Conservation (phyloP, 2,888 invertebrate genomes). For the Acleris literana region DNA sequence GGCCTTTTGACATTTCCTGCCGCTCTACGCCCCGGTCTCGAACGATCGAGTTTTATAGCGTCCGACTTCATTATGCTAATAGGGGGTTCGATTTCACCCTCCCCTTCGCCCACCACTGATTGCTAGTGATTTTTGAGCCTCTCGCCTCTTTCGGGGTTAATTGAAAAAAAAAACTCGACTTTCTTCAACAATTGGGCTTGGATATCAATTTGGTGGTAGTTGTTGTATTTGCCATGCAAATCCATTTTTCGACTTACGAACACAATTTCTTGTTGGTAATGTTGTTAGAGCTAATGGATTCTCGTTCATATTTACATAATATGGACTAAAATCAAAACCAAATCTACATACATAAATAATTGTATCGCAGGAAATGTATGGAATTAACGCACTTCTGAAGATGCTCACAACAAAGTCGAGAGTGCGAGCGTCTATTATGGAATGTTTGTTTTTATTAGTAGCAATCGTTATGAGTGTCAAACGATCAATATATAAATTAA, state of each 20-base stretch:
- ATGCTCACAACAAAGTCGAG: neutral
- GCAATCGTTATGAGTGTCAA: too few species aligned
- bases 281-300: slow-evolving; percentile 25
- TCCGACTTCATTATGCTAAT: slow-evolving; percentile 75
- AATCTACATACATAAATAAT: slow-evolving; percentile 24
- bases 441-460: too few species aligned
- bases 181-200: slow-evolving; percentile 13
- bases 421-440: too few species aligned
- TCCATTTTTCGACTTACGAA: neutral
- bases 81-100: slow-evolving; percentile 64
- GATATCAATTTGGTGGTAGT: slow-evolving; percentile 27
- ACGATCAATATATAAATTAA: too few species aligned
- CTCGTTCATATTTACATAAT: slow-evolving; percentile 26
- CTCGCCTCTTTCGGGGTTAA: slow-evolving; percentile 43
- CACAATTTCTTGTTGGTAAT: slow-evolving; percentile 13
- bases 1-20: slow-evolving; percentile 38
- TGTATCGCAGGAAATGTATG: neutral
- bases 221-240: slow-evolving; percentile 17
- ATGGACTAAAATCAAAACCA: slow-evolving; percentile 15
- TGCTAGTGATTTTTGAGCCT: slow-evolving; percentile 52
- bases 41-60: slow-evolving; percentile 65
- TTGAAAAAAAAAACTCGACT: slow-evolving; percentile 43
- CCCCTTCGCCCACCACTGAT: slow-evolving; percentile 45
- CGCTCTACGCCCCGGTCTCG: slow-evolving; percentile 35
- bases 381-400: slow-evolving; percentile 5